These are phyloP conservation scores for Ondatra zibethicus DNA, from an alignment of 2,113 vertebrate genomes.

Conservation along the genomic window DNA sequence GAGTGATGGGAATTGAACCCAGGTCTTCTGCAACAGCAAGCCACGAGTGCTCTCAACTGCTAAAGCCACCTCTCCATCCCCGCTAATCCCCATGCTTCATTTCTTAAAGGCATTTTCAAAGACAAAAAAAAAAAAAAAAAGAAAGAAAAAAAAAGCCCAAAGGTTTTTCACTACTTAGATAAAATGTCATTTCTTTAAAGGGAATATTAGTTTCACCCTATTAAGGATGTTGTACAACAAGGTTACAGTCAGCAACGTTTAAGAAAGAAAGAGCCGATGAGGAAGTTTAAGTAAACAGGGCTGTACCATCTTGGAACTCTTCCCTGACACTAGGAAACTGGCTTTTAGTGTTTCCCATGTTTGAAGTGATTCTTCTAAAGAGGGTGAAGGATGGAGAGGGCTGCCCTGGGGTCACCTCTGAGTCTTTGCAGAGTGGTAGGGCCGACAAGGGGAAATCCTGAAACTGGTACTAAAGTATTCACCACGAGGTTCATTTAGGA, in stretches of 20 bases:
- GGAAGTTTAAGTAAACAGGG: slow-evolving; percentile 24
- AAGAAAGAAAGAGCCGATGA: not conserved
- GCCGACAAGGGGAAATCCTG: not conserved
- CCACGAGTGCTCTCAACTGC: not conserved
- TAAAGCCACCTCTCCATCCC: not conserved
- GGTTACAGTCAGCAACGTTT: not conserved
- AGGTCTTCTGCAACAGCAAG: not conserved
- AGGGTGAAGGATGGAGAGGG: not conserved
- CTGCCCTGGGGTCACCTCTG: not conserved
- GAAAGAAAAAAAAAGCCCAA: not conserved
- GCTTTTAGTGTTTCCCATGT: slow-evolving; percentile 22
- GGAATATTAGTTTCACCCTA: not conserved
- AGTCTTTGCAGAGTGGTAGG: not conserved
- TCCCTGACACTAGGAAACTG: slow-evolving; percentile 28
- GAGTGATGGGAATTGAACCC: not conserved
- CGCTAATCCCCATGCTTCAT: not conserved
- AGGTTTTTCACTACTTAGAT: not conserved
- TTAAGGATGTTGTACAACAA: not conserved
- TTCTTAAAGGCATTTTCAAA: slow-evolving; percentile 49
- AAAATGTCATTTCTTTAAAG: slow-evolving; percentile 39
- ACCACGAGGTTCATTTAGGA: not conserved
- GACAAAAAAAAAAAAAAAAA: not conserved
- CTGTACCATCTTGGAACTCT: slow-evolving; percentile 30
- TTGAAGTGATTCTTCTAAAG: slow-evolving; percentile 33
- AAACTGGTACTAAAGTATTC: not conserved